Conservation (phyloP, 2,797 vertebrate species). For the Syncerus caffer region DNA sequence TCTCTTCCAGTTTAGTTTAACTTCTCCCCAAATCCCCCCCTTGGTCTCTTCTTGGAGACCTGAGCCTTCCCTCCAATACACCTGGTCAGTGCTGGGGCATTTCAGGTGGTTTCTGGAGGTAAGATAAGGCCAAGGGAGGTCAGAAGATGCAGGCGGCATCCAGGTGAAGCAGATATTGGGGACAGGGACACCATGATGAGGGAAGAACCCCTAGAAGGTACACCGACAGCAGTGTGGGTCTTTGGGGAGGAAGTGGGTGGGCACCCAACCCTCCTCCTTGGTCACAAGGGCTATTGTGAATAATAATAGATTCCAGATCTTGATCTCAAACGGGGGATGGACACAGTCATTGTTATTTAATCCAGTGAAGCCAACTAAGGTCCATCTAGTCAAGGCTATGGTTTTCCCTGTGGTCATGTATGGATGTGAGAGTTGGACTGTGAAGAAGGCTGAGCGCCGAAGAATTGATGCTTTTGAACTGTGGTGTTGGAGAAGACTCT, state of each 20-base stretch:
- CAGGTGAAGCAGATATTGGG: neutral
- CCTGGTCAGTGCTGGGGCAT: neutral
- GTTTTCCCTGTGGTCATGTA: too few species aligned
- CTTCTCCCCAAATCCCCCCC: neutral
- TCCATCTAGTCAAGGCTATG: too few species aligned
- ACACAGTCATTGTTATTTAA: neutral
- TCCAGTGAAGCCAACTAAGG: neutral
- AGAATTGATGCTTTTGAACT: too few species aligned
- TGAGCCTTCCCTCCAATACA: neutral
- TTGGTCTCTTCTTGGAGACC: neutral
- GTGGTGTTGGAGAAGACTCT: too few species aligned
- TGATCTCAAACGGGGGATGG: neutral
- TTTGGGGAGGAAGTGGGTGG: neutral
- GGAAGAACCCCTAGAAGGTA: neutral
- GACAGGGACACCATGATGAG: neutral
- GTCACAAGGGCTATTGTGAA: neutral
- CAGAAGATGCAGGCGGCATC: neutral
- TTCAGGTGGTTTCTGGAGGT: neutral
- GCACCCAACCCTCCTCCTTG: neutral
- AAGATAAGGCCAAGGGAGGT: neutral
- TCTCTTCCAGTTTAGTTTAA: neutral
- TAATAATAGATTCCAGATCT: neutral
- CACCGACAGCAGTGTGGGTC: neutral
- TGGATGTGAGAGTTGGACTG: too few species aligned
- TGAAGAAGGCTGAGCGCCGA: too few species aligned